Evolutionary conservation across 2,113 vertebrate species (phyloP), one percentile per base, ranked within the genome.

Genomic region (Serranochromis macrocephalus): DNA sequence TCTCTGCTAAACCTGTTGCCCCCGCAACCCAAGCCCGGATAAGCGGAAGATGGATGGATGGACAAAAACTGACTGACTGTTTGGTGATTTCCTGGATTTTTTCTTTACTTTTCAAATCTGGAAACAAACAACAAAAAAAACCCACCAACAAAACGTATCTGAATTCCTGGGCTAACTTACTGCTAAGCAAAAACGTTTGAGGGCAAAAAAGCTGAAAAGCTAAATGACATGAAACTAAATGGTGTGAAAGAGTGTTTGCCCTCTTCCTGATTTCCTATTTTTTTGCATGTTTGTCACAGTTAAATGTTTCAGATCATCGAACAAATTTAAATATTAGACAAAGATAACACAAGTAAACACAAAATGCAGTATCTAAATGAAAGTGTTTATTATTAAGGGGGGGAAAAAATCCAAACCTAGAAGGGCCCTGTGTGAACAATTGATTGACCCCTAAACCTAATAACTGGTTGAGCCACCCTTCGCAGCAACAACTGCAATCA

Each of bases 11-110:
- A 3, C 2, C 55, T 17, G 55, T 0, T 58, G 55, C 55, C 26
- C 7, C 55, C 2, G 5, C 5, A 5, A 58, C 26, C 26, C 55
- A 0, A 0, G 0, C 26, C 55, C 5, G 0, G 55, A 58, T 17
- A 31, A 58, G 14, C 5, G 0, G 7, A 17, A 58, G 14, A 4
- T 16, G 13, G 55, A 55, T 57, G 54, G 54, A 31, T 4, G 55
- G 7, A 29, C 55, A 58, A 6, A 61, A 0, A 63, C 58, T 16
- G 2, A 73, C 13, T 0, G 68, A 26, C 38, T 17, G 40, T 47
- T 29, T 45, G 66, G 3, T 1, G 9, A 19, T 47, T 75, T 75
- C 5, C 2, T 0, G 2, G 0, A 36, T 63, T 14, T 71, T 42
- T 71, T 21, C 7, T 42, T 47, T 47, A 10, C 42, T 75, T 75